Evolutionary conservation across 2,113 vertebrate species (phyloP).

Genomic region (Passer montanus): DNA sequence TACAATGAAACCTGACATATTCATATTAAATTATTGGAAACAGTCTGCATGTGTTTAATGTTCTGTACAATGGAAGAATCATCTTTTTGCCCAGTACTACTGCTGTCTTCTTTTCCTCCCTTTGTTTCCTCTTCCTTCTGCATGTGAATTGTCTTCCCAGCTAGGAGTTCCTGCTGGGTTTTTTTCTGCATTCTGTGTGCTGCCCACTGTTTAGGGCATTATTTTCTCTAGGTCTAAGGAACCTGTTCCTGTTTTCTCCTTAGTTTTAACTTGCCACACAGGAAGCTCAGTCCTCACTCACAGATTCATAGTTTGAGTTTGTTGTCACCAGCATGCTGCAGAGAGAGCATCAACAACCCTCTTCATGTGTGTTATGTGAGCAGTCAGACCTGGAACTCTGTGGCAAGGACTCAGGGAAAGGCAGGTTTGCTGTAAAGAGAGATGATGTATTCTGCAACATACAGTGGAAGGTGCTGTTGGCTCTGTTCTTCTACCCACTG

Average conservation of each 20-base stretch:
- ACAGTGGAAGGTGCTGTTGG: not conserved
- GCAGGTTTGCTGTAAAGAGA: not conserved
- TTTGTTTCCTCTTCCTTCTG: not conserved
- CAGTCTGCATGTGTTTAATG: not conserved
- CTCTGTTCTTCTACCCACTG: not conserved
- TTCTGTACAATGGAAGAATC: not conserved
- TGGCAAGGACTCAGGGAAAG: not conserved
- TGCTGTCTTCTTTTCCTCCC: not conserved
- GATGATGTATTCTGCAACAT: not conserved
- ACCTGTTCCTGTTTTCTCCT: not conserved
- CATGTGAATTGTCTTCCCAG: not conserved
- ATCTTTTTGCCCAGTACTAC: not conserved
- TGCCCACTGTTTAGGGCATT: not conserved
- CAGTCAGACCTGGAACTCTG: not conserved
- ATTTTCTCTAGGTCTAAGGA: not conserved
- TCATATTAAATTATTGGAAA: conserved; percentile 1
- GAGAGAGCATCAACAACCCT: not conserved
- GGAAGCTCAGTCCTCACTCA: not conserved
- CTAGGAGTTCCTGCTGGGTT: not conserved
- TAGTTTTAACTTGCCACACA: not conserved
- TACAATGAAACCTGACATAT: not conserved
- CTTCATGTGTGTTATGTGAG: not conserved
- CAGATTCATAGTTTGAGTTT: not conserved
- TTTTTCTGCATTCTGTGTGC: not conserved
- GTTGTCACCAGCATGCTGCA: not conserved